Base-by-base conservation (phyloP, 2,888 invertebrate genomes). In the Mycogona germanica region DNA sequence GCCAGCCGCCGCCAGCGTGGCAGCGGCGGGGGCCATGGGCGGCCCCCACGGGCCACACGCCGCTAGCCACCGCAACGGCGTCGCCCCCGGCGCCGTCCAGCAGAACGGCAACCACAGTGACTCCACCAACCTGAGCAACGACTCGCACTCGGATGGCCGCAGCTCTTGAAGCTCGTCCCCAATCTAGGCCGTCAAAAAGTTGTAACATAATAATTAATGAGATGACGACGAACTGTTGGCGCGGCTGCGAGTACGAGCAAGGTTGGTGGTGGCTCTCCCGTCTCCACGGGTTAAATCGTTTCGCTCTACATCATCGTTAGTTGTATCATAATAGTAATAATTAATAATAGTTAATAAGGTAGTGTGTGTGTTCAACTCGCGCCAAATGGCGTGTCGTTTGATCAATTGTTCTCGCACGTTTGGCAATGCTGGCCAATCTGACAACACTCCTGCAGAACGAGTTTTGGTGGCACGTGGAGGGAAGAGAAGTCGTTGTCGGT, bases 61-160 rank as follows among this genome's bases (percentile, higher is more conserved):
- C 21, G 12, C 41, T 12, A 41, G 12, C 9, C 12, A 19, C 17
- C 9, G 41, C 23, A 21, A 9, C 9, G 17, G 41, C 17, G 21
- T 35, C 35, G 25, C 35, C 25, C 21, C 35, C 26, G 49, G 17
- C 4, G 44, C 42, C 9, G 56, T n/a, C n/a, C n/a, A n/a, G n/a
- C n/a, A 56, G 25, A 56, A 56, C 23, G 56, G 56, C n/a, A 56
- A 52, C 32, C 56, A 56, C 23, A 53, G 52, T 21, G 56, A 56
- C 30, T 56, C 56, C 32, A 48, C 56, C n/a, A 56, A 42, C 21
- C 37, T 41, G 4, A 41, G 30, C 7, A 35, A 45, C 23, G 56
- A 56, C 42, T 53, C 53, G 25, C 56, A 56, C 21, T 53, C 52
- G 29, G 56, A 56, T 19, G 51, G 56, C n/a, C 41, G 52, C 6